These are phyloP conservation scores for Engystomops pustulosus DNA, from an alignment of 2,113 vertebrate genomes.

Conservation along the genomic window DNA sequence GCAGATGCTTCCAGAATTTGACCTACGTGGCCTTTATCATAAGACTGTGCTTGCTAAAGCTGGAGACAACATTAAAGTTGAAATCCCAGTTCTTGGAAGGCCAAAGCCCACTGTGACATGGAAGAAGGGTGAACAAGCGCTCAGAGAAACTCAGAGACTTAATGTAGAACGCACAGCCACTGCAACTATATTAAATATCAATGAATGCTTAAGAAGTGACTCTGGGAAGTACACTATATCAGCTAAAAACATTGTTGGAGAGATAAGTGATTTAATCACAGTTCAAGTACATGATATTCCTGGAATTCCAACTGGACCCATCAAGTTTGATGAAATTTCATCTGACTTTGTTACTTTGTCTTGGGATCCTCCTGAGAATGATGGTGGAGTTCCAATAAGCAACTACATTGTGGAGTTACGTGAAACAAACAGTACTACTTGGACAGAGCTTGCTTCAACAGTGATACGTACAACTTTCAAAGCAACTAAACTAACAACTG, in stretches of 20 bases:
- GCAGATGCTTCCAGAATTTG: conserved; percentile 89
- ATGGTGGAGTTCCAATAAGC: conserved; percentile 96
- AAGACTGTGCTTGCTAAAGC: conserved; percentile 89
- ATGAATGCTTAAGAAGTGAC: conserved; percentile 87
- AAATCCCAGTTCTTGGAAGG: conserved; percentile 93
- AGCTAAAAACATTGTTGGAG: conserved; percentile 92
- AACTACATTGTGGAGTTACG: conserved; percentile 93
- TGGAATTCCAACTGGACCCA: conserved; percentile 92
- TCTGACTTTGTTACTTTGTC: conserved; percentile 87
- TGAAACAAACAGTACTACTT: conserved; percentile 89
- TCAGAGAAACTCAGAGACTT: conserved; percentile 90
- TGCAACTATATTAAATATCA: conserved; percentile 87
- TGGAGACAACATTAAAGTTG: conserved; percentile 94
- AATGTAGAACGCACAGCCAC: conserved; percentile 87
- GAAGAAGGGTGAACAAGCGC: conserved; percentile 87
- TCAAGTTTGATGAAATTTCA: conserved; percentile 91
- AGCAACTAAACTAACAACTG: conserved; percentile 88
- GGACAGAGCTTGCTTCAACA: conserved; percentile 87
- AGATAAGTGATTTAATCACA: conserved; percentile 86
- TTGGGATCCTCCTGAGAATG: conserved; percentile 93
- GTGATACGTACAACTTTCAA: conserved; percentile 94
- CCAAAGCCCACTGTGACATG: conserved; percentile 91
- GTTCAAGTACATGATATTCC: conserved; percentile 95
- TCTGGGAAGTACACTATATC: conserved; percentile 86
- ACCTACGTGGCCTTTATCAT: conserved; percentile 89